phyloP scores from a whole-genome alignment of 2,113 vertebrate species.

The Osmerus mordax region DNA sequence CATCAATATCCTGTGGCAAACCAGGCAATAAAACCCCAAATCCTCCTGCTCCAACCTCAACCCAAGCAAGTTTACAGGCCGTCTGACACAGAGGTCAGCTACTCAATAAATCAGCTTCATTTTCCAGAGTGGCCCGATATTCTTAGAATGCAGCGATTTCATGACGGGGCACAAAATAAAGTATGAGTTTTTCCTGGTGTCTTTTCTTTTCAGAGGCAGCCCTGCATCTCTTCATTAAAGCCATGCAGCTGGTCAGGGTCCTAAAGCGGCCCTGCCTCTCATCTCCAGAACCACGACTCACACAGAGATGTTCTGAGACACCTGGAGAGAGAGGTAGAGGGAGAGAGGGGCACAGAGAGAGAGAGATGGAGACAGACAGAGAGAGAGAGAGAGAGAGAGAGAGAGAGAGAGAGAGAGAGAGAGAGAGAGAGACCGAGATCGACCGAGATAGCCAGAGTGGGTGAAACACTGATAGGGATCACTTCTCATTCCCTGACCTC shows the following conservation, averaged over 20 bases:
- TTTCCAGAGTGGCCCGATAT: not conserved
- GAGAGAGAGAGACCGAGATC: not conserved
- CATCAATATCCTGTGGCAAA: slow-evolving; percentile 2
- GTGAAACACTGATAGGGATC: not conserved
- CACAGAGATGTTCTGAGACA: not conserved
- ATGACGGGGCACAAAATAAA: not conserved
- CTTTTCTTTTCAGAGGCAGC: not conserved
- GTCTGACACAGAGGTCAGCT: slow-evolving; percentile 1
- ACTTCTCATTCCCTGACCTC: not conserved
- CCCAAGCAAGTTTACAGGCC: not conserved
- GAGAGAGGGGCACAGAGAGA: not conserved
- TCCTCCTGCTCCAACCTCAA: not conserved
- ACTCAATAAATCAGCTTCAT: slow-evolving; percentile 16
- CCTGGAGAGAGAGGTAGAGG: not conserved
- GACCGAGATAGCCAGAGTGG: too few relatives aligned
- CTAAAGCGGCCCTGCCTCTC: slow-evolving; percentile 13
- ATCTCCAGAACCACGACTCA: slow-evolving; percentile 2
- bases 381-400: not conserved
- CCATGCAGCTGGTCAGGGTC: not conserved
- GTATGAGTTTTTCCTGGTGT: not conserved
- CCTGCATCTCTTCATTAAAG: slow-evolving; percentile 2
- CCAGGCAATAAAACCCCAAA: slow-evolving; percentile 5
- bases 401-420: not conserved
- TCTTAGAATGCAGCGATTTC: not conserved
- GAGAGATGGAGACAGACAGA: not conserved